Evolutionary conservation across 1,140 invertebrate species (phyloP).

Genomic region (Lycorma delicatula): DNA sequence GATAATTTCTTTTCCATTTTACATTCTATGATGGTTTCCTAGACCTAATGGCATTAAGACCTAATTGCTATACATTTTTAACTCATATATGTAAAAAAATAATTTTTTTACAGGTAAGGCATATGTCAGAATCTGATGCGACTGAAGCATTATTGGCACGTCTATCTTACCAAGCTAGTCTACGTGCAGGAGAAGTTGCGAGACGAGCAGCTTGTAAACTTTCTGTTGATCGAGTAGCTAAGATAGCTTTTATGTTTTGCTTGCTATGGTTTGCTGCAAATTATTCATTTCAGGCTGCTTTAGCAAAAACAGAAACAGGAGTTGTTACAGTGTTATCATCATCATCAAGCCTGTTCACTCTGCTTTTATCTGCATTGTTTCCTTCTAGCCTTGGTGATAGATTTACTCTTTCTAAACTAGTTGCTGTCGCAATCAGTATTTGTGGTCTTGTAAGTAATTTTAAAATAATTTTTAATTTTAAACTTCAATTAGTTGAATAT

Average conservation of each 20-base stretch:
- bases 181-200: slow-evolving; percentile 61
- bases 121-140: slow-evolving; percentile 72
- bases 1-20: too few relatives aligned
- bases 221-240: slow-evolving; percentile 57
- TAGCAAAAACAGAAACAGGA: slow-evolving; percentile 62
- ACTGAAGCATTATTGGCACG: slow-evolving; percentile 73
- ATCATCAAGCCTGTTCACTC: slow-evolving; percentile 73
- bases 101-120: slow-evolving; percentile 45
- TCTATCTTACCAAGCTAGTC: slow-evolving; percentile 71
- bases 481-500: too few relatives aligned
- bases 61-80: too few relatives aligned
- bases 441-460: slow-evolving; percentile 64
- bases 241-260: slow-evolving; percentile 68
- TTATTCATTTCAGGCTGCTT: slow-evolving; percentile 70
- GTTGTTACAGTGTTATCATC: slow-evolving; percentile 74
- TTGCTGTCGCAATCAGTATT: slow-evolving; percentile 68
- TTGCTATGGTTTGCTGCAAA: slow-evolving; percentile 75
- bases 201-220: slow-evolving; percentile 58
- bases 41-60: too few relatives aligned
- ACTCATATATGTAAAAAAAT: too few relatives aligned
- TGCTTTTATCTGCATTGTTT: slow-evolving; percentile 70
- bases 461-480: too few relatives aligned
- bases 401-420: slow-evolving; percentile 71
- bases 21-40: too few relatives aligned
- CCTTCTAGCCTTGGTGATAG: slow-evolving; percentile 66